Base-by-base conservation (phyloP, 2,797 vertebrate genomes). In the Mormyrus hasselquistii region DNA sequence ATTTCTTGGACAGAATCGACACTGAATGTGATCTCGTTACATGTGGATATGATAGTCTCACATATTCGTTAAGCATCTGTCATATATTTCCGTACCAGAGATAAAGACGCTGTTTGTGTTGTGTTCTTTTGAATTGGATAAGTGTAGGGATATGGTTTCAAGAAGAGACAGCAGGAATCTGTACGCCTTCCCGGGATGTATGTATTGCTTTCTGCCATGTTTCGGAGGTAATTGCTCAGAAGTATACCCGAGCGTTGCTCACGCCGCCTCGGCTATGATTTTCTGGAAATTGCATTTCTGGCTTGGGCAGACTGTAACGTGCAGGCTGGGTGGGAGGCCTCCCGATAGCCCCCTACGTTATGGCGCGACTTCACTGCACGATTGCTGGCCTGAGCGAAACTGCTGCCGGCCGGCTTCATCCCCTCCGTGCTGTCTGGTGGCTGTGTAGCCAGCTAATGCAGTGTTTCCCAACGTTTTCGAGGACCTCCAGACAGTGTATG, bases 111-210 rank as follows among this genome's bases (percentile, higher is more conserved):
- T 79, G 41, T 47, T 79, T 79, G 73, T 44, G 38, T 44, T 79
- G 19, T 79, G 38, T 79, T 79, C 73, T n/a, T 79, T 79, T 79
- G 34, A 79, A 44, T n/a, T 47, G 73, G 73, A 79, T 79, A 79
- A 47, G 38, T 79, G 7, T 79, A 79, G 73, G 34, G 19, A 47
- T 41, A 79, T 79, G 73, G 41, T 79, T 38, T 79, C 73, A 79
- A 16, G 38, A 79, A 19, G 73, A 79, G 73, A 73, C 29, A 73
- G 29, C 29, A 12, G 4, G 65, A 38, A 38, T 14, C 12, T 16
- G 65, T 73, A 14, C 0, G 29, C 4, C 22, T 73, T 73, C 65
- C 12, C 1, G 65, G 4, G 12, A 73, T 73, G 65, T 73, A 73
- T 73, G 16, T 73, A 73, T 73, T 38, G 65, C 12, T 73, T 73